Evolutionary conservation across 2,888 invertebrate genomes (phyloP), one percentile per base, ranked within the genome.

Genomic region (Oeneis ivallda): DNA sequence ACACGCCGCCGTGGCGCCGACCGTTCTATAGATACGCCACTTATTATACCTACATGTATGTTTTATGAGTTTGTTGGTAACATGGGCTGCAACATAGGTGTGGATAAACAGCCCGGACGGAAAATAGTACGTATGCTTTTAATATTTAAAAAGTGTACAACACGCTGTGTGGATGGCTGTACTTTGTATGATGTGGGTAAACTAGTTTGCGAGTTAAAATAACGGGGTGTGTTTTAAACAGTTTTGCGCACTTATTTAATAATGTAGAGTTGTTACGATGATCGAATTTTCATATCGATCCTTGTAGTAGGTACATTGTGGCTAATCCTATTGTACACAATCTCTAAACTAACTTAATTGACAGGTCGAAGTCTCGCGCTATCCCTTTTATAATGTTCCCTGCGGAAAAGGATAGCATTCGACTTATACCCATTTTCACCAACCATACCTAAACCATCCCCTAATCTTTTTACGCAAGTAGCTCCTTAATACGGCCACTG

Each of bases 1-100:
- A 91, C 91, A 90, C 91, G 90, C 85, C 91, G 85, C 75, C 77
- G 81, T 82, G 90, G 90, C 91, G 91, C 91, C 91, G 78, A 75
- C 80, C 78, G 75, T 77, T 74, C 80, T 74, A 74, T 26, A 26
- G 26, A 26, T 75, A 75, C 71, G 81, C 79, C 79, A 77, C 82
- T 80, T 76, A 79, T 76, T 80, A 37, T 37, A 37, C 10, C 82
- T 82, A 79, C 83, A 84, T 84, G 82, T 84, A 85, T 84, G 80
- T 83, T 85, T 85, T 85, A 87, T 84, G 80, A 80, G 81, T 85
- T 84, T 85, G 84, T 81, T 82, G 78, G 78, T 83, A 78, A 80
- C 82, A 79, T 76, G 77, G 75, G 82, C 83, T 83, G 83, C 84
- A 82, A 78, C 79, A 62, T 67, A 66, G 67, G 69, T 62, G 67